Evolutionary conservation across 2,888 invertebrate genomes (phyloP).

Genomic region (Anticlea derivata): DNA sequence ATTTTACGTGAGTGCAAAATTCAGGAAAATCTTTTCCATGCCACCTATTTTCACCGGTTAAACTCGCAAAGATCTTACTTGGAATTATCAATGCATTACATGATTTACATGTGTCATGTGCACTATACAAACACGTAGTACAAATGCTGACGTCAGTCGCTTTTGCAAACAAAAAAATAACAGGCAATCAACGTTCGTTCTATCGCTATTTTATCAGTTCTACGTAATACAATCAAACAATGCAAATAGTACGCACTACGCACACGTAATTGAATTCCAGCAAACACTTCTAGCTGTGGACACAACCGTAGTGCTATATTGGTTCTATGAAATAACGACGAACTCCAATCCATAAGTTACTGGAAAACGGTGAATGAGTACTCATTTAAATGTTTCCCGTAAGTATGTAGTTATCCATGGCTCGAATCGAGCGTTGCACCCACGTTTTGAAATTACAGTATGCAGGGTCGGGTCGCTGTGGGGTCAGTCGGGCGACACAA

Average conservation of each 20-base stretch:
- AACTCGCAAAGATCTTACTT: no score
- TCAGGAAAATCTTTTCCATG: no score
- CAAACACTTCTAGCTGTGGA: slow-evolving; percentile 19
- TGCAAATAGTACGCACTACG: slow-evolving; percentile 36
- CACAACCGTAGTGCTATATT: slow-evolving; percentile 6
- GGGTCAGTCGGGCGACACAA: slow-evolving; percentile 16
- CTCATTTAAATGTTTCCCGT: slow-evolving; percentile 19
- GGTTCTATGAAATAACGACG: slow-evolving; percentile 10
- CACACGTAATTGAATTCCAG: slow-evolving; percentile 37
- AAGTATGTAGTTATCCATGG: slow-evolving; percentile 22
- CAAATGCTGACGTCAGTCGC: slow-evolving; percentile 49
- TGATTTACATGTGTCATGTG: no score
- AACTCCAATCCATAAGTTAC: slow-evolving; percentile 3
- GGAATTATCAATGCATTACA: no score
- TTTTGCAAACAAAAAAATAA: slow-evolving; percentile 48
- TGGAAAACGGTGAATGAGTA: slow-evolving; percentile 26
- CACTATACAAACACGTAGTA: slow-evolving; percentile 5
- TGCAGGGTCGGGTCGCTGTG: slow-evolving; percentile 41
- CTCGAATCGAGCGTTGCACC: slow-evolving; percentile 35
- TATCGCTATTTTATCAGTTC: slow-evolving; percentile 49
- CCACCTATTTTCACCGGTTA: no score
- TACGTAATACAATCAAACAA: slow-evolving; percentile 43
- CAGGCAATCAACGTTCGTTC: slow-evolving; percentile 45
- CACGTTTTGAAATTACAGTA: slow-evolving; percentile 42
- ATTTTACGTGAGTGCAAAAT: no score